Evolutionary conservation across 2,113 vertebrate species (phyloP), one percentile per base, ranked within the genome.

Genomic region (Labrus mixtus): DNA sequence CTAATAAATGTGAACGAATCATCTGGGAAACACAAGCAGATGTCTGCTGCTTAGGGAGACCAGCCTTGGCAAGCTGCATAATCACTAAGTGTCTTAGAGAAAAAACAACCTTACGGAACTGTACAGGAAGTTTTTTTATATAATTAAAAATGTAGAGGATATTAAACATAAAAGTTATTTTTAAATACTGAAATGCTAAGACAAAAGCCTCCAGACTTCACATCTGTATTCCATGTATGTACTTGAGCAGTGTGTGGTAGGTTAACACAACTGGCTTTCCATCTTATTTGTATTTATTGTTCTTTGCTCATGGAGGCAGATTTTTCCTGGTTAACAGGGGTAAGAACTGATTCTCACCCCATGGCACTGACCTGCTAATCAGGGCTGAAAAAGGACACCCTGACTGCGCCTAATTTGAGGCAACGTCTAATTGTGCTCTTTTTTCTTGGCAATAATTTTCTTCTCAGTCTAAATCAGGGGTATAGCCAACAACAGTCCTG

Each of bases 401-500:
- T 89, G 57, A 68, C 69, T 91, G 89, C 85, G 84, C 92, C 91
- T 95, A 93, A 95, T 95, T 95, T 88, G 92, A 90, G 92, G 93
- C 90, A 88, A 87, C 83, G 90, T 90, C 83, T 89, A 94, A 95
- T 95, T 95, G 94, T 87, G 82, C 85, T 91, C 81, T 92, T 93
- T 95, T 96, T 95, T 94, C 91, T 79, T 93, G 92, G 95, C 95
- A 95, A 93, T 96, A 94, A 95, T 94, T 89, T 94, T 93, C 93
- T 95, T 93, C 91, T 79, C 94, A 92, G 85, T 88, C 91, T 92
- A 94, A 95, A 93, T 95, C 93, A 95, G 92, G 83, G 91, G 91
- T 91, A 91, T 94, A 91, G 92, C 92, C 64, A 79, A 87, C 77
- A 69, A 91, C 85, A 69, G 68, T 55, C 90, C 91, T 94, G 92